These are phyloP conservation scores for Bujurquina vittata DNA, from an alignment of 2,113 vertebrate genomes.

Conservation along the genomic window DNA sequence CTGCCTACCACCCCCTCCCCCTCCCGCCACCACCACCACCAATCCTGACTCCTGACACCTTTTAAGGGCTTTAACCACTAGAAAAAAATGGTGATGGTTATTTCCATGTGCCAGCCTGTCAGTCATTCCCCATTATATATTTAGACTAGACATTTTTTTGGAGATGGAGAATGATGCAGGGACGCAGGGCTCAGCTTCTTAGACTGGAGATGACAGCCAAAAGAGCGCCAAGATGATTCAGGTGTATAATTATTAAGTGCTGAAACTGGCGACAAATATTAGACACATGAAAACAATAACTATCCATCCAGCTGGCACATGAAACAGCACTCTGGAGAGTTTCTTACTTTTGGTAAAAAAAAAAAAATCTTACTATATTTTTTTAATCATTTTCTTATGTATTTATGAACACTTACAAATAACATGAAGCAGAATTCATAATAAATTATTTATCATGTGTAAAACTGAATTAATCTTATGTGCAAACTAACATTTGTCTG, in stretches of 20 bases:
- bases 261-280: neutral
- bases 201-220: neutral
- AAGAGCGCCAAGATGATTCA: neutral
- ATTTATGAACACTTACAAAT: too few species aligned
- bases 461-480: too few species aligned
- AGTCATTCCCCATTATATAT: slow-evolving; percentile 46
- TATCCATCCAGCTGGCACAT: neutral
- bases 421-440: neutral
- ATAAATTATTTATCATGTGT: neutral
- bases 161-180: slow-evolving; percentile 16
- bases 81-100: slow-evolving; percentile 46
- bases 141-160: slow-evolving; percentile 33
- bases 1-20: neutral
- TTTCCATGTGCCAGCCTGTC: slow-evolving; percentile 57
- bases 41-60: slow-evolving; percentile 27
- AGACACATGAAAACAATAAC: neutral
- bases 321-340: neutral
- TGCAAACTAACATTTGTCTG: too few species aligned
- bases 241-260: slow-evolving; percentile 29
- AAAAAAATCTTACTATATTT: neutral
- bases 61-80: slow-evolving; percentile 55
- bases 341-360: neutral
- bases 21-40: neutral
- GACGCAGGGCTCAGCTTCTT: slow-evolving; percentile 19
- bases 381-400: neutral